Base-by-base conservation (phyloP, 2,888 invertebrate genomes). In the Coleophora deauratella region DNA sequence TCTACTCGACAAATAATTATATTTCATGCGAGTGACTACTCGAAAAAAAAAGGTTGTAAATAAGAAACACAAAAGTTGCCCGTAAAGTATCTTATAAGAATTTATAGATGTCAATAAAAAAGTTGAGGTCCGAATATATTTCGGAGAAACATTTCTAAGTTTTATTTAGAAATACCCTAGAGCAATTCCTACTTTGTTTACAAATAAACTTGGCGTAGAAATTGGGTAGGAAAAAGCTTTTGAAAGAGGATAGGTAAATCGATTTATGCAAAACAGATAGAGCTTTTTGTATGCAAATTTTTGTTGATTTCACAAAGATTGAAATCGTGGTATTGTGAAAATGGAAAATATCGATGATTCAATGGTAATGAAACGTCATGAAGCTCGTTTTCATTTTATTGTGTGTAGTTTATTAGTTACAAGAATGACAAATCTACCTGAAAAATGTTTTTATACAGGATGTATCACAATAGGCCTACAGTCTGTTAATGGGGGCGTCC, bases 241-340 rank as follows among this genome's bases (percentile, higher is more conserved):
- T 73, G 72, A 75, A 79, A 78, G 76, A 73, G 79, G 77, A 82
- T 80, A 74, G 76, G 79, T 75, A 81, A 84, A 81, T 81, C 79
- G 81, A 79, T 84, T 84, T 81, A 82, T 81, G 79, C 75, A 81
- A 82, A 82, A 72, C 69, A 80, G 79, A 78, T 78, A 72, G 77
- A 75, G 77, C 81, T 80, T 82, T 84, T 82, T 82, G 75, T 80
- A 82, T 84, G 82, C 72, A 80, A 82, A 82, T 84, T 75, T 72
- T 66, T 77, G 75, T 78, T 80, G 80, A 80, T 80, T 82, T 81
- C 71, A 72, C 66, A 74, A 75, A 81, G 79, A 81, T 80, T 80
- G 78, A 79, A 80, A 79, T 77, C 70, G 68, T 70, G 69, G 74
- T 72, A 72, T 76, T 74, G 72, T 72, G 66, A 69, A 74, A 70